Percentiles rank a stretch among this genome's conserved stretches.
Evolutionary conservation across 2,888 invertebrate genomes (phyloP).

Genomic region (Nesidiocoris tenuis): DNA sequence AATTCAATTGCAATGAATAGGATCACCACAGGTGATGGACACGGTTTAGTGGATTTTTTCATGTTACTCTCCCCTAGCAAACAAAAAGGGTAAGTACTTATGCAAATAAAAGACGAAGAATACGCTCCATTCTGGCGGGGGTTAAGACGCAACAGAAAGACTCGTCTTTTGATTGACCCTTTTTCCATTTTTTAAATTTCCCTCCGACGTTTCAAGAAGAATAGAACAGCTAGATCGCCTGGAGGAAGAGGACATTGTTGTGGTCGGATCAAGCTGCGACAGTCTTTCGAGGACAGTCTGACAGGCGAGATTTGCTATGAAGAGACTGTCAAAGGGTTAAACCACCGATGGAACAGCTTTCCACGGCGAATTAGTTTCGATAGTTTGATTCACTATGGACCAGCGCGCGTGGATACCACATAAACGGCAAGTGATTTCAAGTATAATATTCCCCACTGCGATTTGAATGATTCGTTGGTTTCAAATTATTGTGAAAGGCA

Average conservation of each 20-base stretch:
- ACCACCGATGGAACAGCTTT: background rate
- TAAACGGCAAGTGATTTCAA: background rate
- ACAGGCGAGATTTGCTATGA: background rate
- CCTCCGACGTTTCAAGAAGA: background rate
- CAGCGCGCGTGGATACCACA: background rate
- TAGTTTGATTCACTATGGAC: constrained; percentile 28
- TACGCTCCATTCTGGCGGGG: background rate
- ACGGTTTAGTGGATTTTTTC: constrained; percentile 1
- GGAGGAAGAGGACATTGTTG: constrained; percentile 36
- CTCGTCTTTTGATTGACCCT: too few relatives aligned
- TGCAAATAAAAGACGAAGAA: constrained; percentile 16
- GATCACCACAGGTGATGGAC: constrained; percentile 16
- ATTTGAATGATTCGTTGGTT: too few relatives aligned
- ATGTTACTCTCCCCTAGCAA: constrained; percentile 3
- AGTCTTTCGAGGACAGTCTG: constrained; percentile 1
- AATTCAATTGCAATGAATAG: too few relatives aligned
- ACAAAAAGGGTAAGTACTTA: constrained; percentile 15
- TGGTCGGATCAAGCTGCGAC: constrained; percentile 37
- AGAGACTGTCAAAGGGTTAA: background rate
- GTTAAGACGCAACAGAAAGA: constrained; percentile 7
- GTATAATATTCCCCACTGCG: background rate
- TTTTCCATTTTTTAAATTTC: constrained; percentile 6
- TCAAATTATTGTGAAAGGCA: too few relatives aligned
- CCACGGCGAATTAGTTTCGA: constrained; percentile 30
- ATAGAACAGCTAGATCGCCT: constrained; percentile 27